Evolutionary conservation across 2,113 vertebrate species (phyloP).

Genomic region (Corythaixoides concolor): DNA sequence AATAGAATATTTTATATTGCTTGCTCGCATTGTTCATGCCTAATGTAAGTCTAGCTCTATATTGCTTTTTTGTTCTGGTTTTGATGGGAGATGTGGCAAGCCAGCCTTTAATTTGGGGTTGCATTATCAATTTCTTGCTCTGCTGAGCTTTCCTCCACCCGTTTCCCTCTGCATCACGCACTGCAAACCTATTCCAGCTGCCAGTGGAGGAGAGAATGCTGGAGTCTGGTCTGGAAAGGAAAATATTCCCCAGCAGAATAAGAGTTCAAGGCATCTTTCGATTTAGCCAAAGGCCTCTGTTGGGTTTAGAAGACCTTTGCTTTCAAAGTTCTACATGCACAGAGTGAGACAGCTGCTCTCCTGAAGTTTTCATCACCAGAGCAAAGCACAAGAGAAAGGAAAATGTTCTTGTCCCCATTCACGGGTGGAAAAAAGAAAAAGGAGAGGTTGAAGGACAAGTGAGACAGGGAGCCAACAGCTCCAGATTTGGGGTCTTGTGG

Average conservation of each 20-base stretch:
- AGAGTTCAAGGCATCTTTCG: neutral
- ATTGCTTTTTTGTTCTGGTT: neutral
- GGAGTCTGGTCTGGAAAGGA: neutral
- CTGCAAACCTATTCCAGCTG: neutral
- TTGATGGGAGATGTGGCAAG: neutral
- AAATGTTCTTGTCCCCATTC: neutral
- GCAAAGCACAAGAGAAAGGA: neutral
- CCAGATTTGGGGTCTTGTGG: neutral
- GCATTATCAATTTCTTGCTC: neutral
- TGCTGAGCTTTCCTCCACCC: neutral
- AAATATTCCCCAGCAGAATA: neutral
- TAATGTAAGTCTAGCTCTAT: neutral
- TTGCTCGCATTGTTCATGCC: neutral
- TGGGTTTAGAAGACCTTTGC: neutral
- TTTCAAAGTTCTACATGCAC: neutral
- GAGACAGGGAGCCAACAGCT: neutral
- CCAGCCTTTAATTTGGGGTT: neutral
- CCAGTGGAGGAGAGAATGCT: accelerated
- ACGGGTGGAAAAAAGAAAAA: neutral
- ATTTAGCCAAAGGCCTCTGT: neutral
- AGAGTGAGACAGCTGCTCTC: neutral
- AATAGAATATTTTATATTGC: neutral
- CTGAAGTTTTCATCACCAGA: neutral
- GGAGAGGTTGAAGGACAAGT: neutral
- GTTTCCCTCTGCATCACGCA: accelerated